phyloP scores from a whole-genome alignment of 2,888 invertebrate species.

The Mesopsocus fuscifrons region DNA sequence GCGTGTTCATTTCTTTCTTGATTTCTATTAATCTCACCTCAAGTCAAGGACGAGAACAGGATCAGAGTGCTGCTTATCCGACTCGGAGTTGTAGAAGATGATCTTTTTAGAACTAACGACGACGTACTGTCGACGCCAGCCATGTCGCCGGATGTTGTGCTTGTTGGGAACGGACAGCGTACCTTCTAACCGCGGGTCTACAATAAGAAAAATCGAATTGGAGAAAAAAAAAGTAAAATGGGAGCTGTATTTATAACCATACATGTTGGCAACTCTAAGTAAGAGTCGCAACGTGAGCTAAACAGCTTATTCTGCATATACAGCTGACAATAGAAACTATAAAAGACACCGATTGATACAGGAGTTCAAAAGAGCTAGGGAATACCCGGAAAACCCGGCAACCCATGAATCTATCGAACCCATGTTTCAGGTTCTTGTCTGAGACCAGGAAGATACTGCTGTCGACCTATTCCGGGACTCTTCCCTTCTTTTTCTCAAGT shows the following conservation, averaged over 20 bases:
- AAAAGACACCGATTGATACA: too few species aligned
- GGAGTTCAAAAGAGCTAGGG: too few species aligned
- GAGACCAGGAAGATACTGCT: too few species aligned
- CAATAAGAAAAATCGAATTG: slow-evolving; percentile 11
- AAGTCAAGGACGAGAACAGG: slow-evolving; percentile 90
- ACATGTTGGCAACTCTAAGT: background rate
- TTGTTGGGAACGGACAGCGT: slow-evolving; percentile 92
- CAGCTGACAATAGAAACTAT: too few species aligned
- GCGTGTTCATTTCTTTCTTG: too few species aligned
- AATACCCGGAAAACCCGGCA: too few species aligned
- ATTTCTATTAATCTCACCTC: too few species aligned
- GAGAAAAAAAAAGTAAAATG: background rate
- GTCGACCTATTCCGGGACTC: too few species aligned
- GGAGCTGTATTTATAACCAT: too few species aligned
- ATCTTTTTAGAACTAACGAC: slow-evolving; percentile 94
- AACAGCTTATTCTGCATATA: slow-evolving; percentile 17
- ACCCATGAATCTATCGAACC: too few species aligned
- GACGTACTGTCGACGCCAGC: slow-evolving; percentile 94
- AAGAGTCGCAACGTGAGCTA: background rate
- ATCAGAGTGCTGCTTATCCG: slow-evolving; percentile 83
- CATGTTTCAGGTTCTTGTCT: too few species aligned
- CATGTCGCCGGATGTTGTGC: slow-evolving; percentile 85
- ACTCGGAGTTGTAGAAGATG: slow-evolving; percentile 90
- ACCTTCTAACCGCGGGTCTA: slow-evolving; percentile 53
- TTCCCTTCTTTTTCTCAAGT: too few species aligned